Evolutionary conservation across 1,140 invertebrate species (phyloP).

Genomic region (Apocrypta bakeri): DNA sequence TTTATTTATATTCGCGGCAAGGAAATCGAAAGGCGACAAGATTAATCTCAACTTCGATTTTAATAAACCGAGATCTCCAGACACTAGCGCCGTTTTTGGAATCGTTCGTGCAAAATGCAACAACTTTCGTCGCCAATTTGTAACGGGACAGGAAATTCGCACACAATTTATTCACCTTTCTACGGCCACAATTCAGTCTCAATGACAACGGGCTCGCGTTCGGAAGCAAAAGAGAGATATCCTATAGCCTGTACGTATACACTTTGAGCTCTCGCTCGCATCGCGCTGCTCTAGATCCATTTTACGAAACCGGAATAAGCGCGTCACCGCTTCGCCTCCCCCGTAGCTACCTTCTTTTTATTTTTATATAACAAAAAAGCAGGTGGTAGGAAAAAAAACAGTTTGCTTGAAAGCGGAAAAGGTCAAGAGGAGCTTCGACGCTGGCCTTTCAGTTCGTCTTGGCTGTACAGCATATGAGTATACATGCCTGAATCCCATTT

Average conservation of each 20-base stretch:
- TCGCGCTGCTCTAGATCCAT: neutral
- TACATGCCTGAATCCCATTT: neutral
- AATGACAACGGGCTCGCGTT: neutral
- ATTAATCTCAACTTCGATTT: neutral
- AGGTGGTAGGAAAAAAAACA: neutral
- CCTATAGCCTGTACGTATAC: neutral
- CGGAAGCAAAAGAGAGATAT: neutral
- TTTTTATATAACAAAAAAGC: neutral
- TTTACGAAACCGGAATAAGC: conserved; percentile 8
- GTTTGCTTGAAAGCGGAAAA: neutral
- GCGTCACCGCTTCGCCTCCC: neutral
- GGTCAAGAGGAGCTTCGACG: neutral
- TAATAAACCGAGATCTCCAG: neutral
- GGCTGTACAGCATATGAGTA: neutral
- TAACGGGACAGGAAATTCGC: neutral
- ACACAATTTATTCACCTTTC: neutral
- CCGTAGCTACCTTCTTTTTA: neutral
- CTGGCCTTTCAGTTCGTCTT: neutral
- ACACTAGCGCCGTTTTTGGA: neutral
- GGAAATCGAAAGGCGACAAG: neutral
- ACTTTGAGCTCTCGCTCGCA: neutral
- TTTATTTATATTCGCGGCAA: neutral
- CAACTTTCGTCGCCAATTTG: neutral
- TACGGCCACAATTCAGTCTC: conserved; percentile 3
- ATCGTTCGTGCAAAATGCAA: neutral